Percentiles rank a stretch among this genome's conserved stretches.
These are phyloP conservation scores for Sternotherus odoratus DNA, from an alignment of 2,797 vertebrate genomes.

Conservation along the genomic window DNA sequence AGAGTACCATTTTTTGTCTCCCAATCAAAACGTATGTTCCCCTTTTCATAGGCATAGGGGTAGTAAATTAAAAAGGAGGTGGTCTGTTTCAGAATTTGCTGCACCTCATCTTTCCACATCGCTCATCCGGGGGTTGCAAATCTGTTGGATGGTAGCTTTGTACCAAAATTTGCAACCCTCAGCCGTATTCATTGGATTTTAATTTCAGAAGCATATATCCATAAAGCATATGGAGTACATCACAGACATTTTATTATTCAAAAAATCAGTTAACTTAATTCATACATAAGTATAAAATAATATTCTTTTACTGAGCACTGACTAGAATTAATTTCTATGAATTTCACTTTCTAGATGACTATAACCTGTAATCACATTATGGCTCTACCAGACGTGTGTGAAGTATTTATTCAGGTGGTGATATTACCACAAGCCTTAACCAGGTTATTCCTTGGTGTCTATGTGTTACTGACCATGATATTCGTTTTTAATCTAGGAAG, in stretches of 20 bases:
- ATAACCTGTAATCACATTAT: not conserved
- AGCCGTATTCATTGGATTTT: not conserved
- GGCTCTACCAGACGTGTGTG: not conserved
- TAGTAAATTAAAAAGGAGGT: fast-evolving
- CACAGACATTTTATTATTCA: not conserved
- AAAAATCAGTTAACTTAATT: not conserved
- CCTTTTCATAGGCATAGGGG: fast-evolving
- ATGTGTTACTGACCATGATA: not conserved
- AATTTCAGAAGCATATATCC: not conserved
- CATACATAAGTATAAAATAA: not conserved
- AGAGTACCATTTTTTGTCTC: not conserved
- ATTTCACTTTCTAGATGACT: not conserved
- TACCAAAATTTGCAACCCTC: not conserved
- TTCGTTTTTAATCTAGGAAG: not conserved
- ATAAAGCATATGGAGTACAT: no score
- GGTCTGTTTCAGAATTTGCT: not conserved
- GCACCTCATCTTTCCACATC: fast-evolving
- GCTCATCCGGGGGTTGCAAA: not conserved
- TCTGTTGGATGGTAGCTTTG: not conserved
- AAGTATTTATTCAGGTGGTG: not conserved
- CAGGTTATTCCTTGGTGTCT: no score
- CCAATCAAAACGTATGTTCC: fast-evolving
- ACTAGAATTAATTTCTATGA: not conserved
- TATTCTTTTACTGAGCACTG: not conserved
- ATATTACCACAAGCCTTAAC: not conserved